Evolutionary conservation across 2,113 vertebrate species (phyloP).

Genomic region (Eubucco bourcierii): DNA sequence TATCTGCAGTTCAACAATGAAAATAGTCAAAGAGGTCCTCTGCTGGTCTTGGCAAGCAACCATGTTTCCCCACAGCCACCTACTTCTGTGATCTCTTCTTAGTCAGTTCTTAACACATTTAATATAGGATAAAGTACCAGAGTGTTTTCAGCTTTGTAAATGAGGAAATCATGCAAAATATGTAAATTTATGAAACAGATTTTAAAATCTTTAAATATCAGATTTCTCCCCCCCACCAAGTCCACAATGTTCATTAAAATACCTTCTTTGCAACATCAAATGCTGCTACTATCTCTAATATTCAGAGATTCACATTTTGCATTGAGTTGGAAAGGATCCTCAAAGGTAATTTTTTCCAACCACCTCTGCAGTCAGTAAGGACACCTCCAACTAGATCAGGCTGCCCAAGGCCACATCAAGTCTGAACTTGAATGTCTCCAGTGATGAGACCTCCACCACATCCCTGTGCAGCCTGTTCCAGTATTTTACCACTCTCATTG

Average conservation of each 20-base stretch:
- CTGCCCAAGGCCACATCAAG: too few species aligned
- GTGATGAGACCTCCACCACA: too few species aligned
- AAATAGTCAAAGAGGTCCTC: background rate
- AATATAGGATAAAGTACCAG: background rate
- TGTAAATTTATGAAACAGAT: background rate
- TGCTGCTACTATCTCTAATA: background rate
- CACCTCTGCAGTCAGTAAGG: too few species aligned
- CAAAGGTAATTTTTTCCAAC: too few species aligned
- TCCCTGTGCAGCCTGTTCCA: too few species aligned
- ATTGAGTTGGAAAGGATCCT: too few species aligned
- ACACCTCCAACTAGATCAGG: too few species aligned
- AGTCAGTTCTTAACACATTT: background rate
- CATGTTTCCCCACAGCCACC: background rate
- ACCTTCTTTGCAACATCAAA: background rate
- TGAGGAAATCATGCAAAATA: background rate
- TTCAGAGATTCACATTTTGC: too few species aligned
- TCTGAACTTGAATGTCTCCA: too few species aligned
- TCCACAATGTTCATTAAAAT: background rate
- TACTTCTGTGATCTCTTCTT: background rate
- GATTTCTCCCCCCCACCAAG: background rate
- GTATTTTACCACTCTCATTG: too few species aligned
- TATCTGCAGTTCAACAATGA: background rate
- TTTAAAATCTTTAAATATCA: background rate
- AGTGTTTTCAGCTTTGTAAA: background rate
- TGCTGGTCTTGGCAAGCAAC: background rate